A percentile compares a stretch with the other conserved stretches of the same genome.
phyloP scores from a whole-genome alignment of 2,888 invertebrate genomes.

The Geophilus truncorum region DNA sequence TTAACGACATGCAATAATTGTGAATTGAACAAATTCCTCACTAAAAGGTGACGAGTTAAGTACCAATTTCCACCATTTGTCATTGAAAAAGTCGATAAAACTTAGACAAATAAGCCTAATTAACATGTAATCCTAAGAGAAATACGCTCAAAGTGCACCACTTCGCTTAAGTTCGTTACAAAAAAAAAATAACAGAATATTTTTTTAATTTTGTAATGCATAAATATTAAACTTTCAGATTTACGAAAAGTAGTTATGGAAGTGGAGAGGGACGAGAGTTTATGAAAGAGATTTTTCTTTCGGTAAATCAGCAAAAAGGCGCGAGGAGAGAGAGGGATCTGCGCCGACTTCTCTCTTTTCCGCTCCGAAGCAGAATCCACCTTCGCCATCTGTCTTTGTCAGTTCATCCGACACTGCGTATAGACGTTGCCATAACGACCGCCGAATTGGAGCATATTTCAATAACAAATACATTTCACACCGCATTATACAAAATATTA shows the following conservation, averaged over 20 bases:
- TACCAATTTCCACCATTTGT: background rate
- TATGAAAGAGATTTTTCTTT: background rate
- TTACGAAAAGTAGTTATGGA: too few species aligned
- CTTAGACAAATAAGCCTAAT: background rate
- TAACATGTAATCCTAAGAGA: background rate
- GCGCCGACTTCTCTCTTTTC: background rate
- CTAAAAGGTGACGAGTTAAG: background rate
- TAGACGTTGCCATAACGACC: background rate
- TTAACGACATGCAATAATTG: background rate
- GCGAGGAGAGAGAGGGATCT: background rate
- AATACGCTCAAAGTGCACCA: background rate
- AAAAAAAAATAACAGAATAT: too few species aligned
- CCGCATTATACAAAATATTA: background rate
- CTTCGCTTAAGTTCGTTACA: too few species aligned
- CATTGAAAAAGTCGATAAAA: background rate
- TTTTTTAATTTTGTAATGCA: too few species aligned
- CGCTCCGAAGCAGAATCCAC: background rate
- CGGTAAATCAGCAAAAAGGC: background rate
- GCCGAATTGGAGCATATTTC: background rate
- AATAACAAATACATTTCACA: background rate
- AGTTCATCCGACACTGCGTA: background rate
- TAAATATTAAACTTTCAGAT: too few species aligned
- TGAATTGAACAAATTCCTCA: background rate
- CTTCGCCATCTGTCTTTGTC: background rate
- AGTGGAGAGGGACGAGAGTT: too few species aligned